Base-by-base conservation (phyloP, 1,140 invertebrate species). In the Hydropsyche tenuis region DNA sequence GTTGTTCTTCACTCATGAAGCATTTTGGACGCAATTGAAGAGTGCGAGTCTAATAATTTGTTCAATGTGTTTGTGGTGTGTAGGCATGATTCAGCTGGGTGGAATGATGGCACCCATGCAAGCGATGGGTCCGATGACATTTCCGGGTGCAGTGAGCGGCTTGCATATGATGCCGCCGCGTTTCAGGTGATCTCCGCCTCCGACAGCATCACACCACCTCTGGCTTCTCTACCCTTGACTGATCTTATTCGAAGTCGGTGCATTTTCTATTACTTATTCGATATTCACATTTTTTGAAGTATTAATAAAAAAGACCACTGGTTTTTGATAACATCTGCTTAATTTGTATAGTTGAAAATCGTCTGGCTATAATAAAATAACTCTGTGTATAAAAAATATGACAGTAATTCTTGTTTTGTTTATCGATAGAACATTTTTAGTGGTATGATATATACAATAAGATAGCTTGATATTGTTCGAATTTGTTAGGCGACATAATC, bases 101-200 rank as follows among this genome's bases (percentile, higher is more conserved):
- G 81, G 87, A n/a, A 88, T 88, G 53, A 88, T 90, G 87, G 85
- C 82, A 73, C 88, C 87, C 73, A 87, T 90, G 85, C 81, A 88
- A 73, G 84, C 87, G 23, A 75, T 75, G 74, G 74, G 69, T 25
- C 74, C 71, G 0, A 30, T 78, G 73, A 62, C 43, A 56, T 78
- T 78, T 65, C 77, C 74, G 7, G 77, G 77, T 14, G 65, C 64
- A 1, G 74, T 75, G 60, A 64, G 69, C 37, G 70, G 74, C 37
- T 75, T 83, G 72, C 89, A 89, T 74, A 89, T 91, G 88, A 90
- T 92, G 90, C 90, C 90, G 81, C 90, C 90, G 71, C 88, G 91
- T 82, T 92, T 91, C 83, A 91, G 91, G 91, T 92, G 91, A 92
- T 92, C 90, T 78, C 86, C 82, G 79, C 51, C 82, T 80, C 81